Percentiles rank a stretch among this genome's conserved stretches.
Evolutionary conservation across 2,113 vertebrate species (phyloP).

Genomic region (Vulpes lagopus): DNA sequence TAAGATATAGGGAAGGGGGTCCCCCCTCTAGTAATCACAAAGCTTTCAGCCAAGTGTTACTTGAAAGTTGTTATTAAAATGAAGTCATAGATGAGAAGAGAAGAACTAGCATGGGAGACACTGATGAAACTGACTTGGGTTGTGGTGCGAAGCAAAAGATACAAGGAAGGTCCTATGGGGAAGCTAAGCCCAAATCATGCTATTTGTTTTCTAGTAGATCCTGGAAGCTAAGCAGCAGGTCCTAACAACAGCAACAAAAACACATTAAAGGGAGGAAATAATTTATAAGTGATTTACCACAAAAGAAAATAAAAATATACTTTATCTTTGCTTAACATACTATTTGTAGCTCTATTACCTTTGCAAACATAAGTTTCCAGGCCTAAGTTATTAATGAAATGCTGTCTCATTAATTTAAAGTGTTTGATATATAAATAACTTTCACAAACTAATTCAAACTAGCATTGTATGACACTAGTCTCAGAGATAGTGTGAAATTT

Average conservation of each 20-base stretch:
- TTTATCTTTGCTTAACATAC: conserved; percentile 73
- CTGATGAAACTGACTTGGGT: background rate
- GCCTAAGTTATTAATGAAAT: conserved; percentile 87
- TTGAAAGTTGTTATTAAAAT: background rate
- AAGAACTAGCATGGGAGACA: background rate
- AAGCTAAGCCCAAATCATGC: background rate
- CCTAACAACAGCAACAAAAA: background rate
- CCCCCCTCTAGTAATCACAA: background rate
- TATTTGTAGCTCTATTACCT: conserved; percentile 83
- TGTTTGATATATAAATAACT: conserved; percentile 87
- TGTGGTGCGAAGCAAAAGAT: background rate
- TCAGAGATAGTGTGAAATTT: conserved; percentile 87
- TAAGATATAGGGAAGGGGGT: background rate
- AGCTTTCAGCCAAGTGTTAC: background rate
- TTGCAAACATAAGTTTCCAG: conserved; percentile 84
- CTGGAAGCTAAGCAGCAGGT: conserved; percentile 18
- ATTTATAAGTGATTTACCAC: conserved; percentile 60
- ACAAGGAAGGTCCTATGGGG: background rate
- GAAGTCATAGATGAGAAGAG: background rate
- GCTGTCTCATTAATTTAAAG: conserved; percentile 87
- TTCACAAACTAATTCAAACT: conserved; percentile 87
- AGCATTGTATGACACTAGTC: conserved; percentile 86
- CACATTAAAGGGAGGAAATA: background rate
- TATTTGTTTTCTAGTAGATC: background rate
- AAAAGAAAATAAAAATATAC: conserved; percentile 81